Evolutionary conservation across 37 sponge, comb jelly and placozoan genomes (phyloP).

Genomic region (Cladorhizidae sp.): DNA sequence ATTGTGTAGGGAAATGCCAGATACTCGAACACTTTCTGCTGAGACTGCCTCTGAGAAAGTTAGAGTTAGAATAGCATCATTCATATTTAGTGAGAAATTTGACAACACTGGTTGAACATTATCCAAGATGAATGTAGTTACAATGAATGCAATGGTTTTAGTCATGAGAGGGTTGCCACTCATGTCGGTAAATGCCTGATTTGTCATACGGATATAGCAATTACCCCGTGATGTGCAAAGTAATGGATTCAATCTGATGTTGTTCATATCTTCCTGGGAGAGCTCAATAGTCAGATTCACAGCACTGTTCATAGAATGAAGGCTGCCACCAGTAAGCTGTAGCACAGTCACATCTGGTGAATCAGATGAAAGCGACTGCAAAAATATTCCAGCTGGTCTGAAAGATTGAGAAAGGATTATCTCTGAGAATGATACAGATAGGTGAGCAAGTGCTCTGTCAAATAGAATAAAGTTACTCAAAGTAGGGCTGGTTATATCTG

Average conservation of each 20-base stretch:
- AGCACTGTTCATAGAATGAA: slow-evolving; percentile 19
- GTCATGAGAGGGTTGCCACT: slow-evolving; percentile 58
- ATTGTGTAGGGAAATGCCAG: slow-evolving; percentile 58
- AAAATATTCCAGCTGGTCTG: slow-evolving; percentile 41
- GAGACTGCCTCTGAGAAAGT: slow-evolving; percentile 87
- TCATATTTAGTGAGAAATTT: slow-evolving; percentile 75
- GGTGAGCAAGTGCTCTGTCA: slow-evolving; percentile 50
- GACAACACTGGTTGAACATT: slow-evolving; percentile 55
- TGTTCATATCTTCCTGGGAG: slow-evolving; percentile 58
- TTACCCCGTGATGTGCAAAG: slow-evolving; percentile 78
- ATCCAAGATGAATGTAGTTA: slow-evolving; percentile 57
- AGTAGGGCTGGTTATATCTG: slow-evolving; percentile 54
- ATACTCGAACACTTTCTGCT: slow-evolving; percentile 35
- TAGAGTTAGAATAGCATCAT: slow-evolving; percentile 37
- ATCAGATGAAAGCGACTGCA: slow-evolving; percentile 74
- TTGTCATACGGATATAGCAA: slow-evolving; percentile 64
- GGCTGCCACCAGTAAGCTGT: slow-evolving; percentile 47
- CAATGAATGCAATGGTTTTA: slow-evolving; percentile 42
- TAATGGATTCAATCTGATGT: slow-evolving; percentile 67
- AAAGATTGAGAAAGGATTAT: slow-evolving; percentile 60
- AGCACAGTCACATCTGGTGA: slow-evolving; percentile 17
- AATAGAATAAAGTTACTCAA: slow-evolving; percentile 66
- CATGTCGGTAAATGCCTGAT: slow-evolving; percentile 67
- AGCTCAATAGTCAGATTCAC: slow-evolving; percentile 49
- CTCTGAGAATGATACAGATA: slow-evolving; percentile 78